Evolutionary conservation across 2,888 invertebrate species (phyloP), one percentile per base, ranked within the genome.

Genomic region (Polyommatus icarus): DNA sequence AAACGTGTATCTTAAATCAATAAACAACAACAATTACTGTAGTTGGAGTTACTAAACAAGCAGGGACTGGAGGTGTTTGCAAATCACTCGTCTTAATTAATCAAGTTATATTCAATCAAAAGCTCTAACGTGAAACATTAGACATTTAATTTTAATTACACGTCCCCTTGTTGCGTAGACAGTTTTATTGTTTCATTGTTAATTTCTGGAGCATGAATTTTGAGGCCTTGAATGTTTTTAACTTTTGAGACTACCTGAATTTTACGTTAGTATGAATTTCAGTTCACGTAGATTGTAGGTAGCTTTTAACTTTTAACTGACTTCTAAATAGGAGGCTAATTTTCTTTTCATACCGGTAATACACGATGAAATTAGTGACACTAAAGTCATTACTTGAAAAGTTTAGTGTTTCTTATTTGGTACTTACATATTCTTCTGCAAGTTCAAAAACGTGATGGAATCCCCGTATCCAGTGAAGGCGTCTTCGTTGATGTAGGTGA

Each of bases 341-440:
- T n/a, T n/a, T n/a, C n/a, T n/a, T 40, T 40, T 40, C 40, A 40
- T 10, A 40, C 36, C 36, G 7, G 7, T 36, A 1, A 7, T 36
- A 36, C 7, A 36, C 36, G 6, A 36, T 36, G 7, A 36, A 7
- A 7, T 36, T 7, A 36, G 7, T 2, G 40, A 40, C 8, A 0
- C 8, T 10, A 10, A 0, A 50, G 50, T 15, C 0, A 50, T 50
- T 50, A 15, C 15, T 50, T 1, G 15, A 15, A 15, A 50, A 50
- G 15, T 50, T 3, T 4, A n/a, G n/a, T n/a, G n/a, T n/a, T n/a
- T n/a, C n/a, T n/a, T n/a, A n/a, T n/a, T n/a, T n/a, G 8, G 40
- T 71, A 87, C 96, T 96, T 95, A 98, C 98, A 97, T 96, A 89
- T 98, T 98, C 89, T 98, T 98, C 86, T 98, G 98, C 81, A 98